Base-by-base conservation (phyloP, 2,113 vertebrate species). In the Machaerirhynchus nigripectus region DNA sequence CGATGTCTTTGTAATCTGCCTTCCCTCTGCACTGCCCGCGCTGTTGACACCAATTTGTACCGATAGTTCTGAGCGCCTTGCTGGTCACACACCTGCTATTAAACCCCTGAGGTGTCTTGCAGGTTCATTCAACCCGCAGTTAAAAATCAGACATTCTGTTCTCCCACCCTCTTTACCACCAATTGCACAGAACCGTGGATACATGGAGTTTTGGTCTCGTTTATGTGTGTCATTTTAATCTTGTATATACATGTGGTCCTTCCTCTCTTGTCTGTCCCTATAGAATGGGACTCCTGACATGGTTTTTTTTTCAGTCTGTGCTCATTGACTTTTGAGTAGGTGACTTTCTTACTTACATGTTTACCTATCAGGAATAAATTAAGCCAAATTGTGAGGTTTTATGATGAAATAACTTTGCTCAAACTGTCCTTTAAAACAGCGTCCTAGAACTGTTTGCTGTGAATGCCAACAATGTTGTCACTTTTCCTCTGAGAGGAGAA, bases 401-500 rank as follows among this genome's bases (percentile, higher is more conserved):
- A 42, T 3, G 2, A 55, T 11, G 8, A 28, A 71, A 39, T 2
- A 57, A 8, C 9, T 64, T 76, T 52, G 23, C 24, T n/a, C 31
- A 57, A 61, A 40, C 16, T 78, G 7, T 50, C 13, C 30, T 87
- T 87, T 86, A 35, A 86, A 81, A 11, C n/a, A 22, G 1, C 6
- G 11, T 42, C 39, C 16, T 47, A 39, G 26, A 57, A n/a, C 16
- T 65, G 11, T 35, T 73, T 70, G 14, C 46, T 57, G 15, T 15
- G 22, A 55, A 13, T 57, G 24, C 14, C 19, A 78, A 15, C 24
- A 65, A 0, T 0, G 0, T 8, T 1, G 0, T 39, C 42, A 8
- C 57, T 46, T 67, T 56, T 30, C 8, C 22, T 75, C 26, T 30
- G n/a, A 33, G 46, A 84, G 31, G 16, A 47, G 64, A 47, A 60